phyloP scores from a whole-genome alignment of 2,797 vertebrate species.

The Loris lydekkerianus region DNA sequence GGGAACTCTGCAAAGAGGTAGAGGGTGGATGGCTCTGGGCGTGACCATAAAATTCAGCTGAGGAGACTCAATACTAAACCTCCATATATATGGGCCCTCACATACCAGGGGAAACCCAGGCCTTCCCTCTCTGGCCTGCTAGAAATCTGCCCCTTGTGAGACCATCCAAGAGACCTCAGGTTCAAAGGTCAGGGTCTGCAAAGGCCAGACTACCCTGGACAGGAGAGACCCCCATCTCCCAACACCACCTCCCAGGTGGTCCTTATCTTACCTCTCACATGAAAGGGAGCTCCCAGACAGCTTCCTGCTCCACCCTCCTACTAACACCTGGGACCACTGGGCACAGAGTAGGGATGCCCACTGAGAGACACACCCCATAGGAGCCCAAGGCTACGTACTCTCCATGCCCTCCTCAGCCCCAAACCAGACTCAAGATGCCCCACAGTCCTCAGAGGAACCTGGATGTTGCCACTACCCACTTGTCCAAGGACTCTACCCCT shows the following conservation, averaged over 20 bases:
- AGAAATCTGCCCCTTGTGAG: neutral
- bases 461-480: rapidly evolving
- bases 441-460: neutral
- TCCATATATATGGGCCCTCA: rapidly evolving
- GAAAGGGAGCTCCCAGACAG: neutral
- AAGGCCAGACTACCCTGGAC: neutral
- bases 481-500: conserved; percentile 40
- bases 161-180: neutral
- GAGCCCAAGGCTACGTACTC: no score
- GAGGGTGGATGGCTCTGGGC: rapidly evolving
- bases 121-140: neutral
- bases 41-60: neutral
- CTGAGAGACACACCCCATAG: neutral
- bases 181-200: neutral
- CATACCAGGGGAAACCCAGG: rapidly evolving
- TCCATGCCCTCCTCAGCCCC: rapidly evolving
- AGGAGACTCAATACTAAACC: rapidly evolving
- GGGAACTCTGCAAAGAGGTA: no score
- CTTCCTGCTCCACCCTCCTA: neutral
- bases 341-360: no score
- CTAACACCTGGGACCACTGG: no score
- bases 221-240: no score
- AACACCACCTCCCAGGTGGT: neutral
- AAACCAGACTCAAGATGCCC: rapidly evolving
- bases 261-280: neutral